Conservation (phyloP, 2,888 invertebrate species). For the Netelia virgata region DNA sequence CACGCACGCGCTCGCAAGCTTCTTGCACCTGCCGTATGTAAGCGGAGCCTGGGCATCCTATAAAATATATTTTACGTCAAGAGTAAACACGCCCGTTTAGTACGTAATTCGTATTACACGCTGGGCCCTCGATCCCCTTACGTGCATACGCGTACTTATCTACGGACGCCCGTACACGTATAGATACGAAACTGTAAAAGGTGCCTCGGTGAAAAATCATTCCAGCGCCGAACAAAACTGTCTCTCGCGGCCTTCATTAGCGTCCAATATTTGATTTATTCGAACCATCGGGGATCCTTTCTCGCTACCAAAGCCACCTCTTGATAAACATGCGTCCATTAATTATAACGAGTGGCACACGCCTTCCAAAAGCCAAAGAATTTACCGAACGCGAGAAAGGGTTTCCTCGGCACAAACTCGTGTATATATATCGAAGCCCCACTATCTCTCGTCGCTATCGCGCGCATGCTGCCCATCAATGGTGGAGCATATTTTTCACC, state of each 20-base stretch:
- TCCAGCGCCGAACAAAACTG: slow-evolving; percentile 28
- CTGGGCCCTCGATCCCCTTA: neutral
- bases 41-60: slow-evolving; percentile 43
- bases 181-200: slow-evolving; percentile 8
- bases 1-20: slow-evolving; percentile 44
- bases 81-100: slow-evolving; percentile 59
- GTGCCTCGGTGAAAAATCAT: slow-evolving; percentile 54
- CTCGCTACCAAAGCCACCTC: slow-evolving; percentile 17
- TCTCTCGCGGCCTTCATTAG: slow-evolving; percentile 60
- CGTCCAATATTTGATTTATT: slow-evolving; percentile 70
- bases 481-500: slow-evolving; percentile 61
- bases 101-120: slow-evolving; percentile 47
- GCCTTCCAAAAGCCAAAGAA: slow-evolving; percentile 39
- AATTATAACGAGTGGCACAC: slow-evolving; percentile 57
- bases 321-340: slow-evolving; percentile 56
- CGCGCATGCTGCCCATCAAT: slow-evolving; percentile 30
- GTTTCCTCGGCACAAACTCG: neutral
- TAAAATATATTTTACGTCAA: slow-evolving; percentile 62
- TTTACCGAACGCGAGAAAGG: slow-evolving; percentile 33
- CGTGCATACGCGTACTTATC: neutral
- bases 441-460: slow-evolving; percentile 58
- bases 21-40: slow-evolving; percentile 57
- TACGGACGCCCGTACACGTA: too few species aligned
- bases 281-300: slow-evolving; percentile 44
- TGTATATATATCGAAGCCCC: slow-evolving; percentile 23